Evolutionary conservation across 2,888 invertebrate species (phyloP).

Genomic region (Meganola albula): DNA sequence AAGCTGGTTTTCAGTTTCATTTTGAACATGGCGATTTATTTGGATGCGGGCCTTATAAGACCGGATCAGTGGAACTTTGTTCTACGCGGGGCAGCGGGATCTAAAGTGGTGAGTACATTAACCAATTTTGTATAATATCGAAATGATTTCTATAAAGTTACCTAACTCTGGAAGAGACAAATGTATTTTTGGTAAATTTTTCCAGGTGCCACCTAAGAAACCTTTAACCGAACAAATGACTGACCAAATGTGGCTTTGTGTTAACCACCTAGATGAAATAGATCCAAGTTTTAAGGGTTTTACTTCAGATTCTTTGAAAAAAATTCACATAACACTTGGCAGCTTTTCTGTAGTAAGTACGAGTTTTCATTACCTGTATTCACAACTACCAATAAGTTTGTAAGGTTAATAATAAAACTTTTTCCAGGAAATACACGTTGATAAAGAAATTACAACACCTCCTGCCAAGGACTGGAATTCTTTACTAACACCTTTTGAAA

Average conservation of each 20-base stretch:
- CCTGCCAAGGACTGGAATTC: slow-evolving; percentile 79
- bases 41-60: slow-evolving; percentile 78
- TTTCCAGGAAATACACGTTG: slow-evolving; percentile 77
- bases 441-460: slow-evolving; percentile 43
- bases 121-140: no score
- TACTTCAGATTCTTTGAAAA: slow-evolving; percentile 67
- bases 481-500: slow-evolving; percentile 83
- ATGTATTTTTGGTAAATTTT: no score
- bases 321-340: slow-evolving; percentile 78
- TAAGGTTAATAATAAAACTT: no score
- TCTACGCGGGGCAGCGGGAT: slow-evolving; percentile 83
- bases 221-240: slow-evolving; percentile 79
- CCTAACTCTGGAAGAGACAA: no score
- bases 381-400: neutral
- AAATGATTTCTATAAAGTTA: no score
- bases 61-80: slow-evolving; percentile 86
- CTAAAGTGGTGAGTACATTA: slow-evolving; percentile 60
- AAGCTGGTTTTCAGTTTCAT: slow-evolving; percentile 93
- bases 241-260: slow-evolving; percentile 83
- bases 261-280: slow-evolving; percentile 79
- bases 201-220: slow-evolving; percentile 69
- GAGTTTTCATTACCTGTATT: neutral
- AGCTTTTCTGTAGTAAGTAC: slow-evolving; percentile 76
- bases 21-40: slow-evolving; percentile 85
- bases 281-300: slow-evolving; percentile 77